Conservation (phyloP, 2,113 vertebrate species). For the Sapayoa aenigma region DNA sequence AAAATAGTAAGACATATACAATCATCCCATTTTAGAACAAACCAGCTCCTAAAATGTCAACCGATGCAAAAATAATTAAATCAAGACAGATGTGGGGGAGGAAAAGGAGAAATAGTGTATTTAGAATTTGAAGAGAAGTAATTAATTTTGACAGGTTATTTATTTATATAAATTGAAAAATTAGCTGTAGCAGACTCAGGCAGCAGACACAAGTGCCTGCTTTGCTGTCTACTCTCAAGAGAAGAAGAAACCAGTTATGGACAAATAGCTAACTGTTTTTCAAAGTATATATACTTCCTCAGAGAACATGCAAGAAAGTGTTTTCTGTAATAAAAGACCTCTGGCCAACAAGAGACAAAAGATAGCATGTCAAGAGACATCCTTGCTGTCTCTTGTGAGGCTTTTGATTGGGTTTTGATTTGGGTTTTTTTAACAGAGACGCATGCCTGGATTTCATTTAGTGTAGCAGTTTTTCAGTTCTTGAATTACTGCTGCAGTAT, state of each 20-base stretch:
- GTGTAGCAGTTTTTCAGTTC: background rate
- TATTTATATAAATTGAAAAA: constrained; percentile 82
- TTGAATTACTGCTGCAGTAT: background rate
- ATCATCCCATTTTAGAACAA: constrained; percentile 74
- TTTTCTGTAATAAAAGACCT: background rate
- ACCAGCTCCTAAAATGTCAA: constrained; percentile 73
- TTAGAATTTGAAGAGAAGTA: constrained; percentile 77
- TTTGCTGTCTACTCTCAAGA: constrained; percentile 20
- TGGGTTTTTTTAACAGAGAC: background rate
- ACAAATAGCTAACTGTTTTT: constrained; percentile 37
- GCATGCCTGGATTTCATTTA: background rate
- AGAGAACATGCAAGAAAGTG: background rate
- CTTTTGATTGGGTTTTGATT: background rate
- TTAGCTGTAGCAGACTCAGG: constrained; percentile 59
- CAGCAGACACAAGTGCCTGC: constrained; percentile 40
- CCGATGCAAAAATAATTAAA: constrained; percentile 79
- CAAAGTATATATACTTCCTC: background rate
- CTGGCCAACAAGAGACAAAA: background rate
- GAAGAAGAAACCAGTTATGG: constrained; percentile 20
- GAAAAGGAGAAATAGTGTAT: constrained; percentile 71
- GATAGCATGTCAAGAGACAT: background rate
- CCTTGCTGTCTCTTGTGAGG: background rate
- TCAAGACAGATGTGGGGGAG: constrained; percentile 65
- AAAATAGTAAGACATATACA: constrained; percentile 68
- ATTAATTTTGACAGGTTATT: constrained; percentile 79